These are phyloP conservation scores for Mugil cephalus DNA, from an alignment of 2,113 vertebrate genomes.

Conservation along the genomic window DNA sequence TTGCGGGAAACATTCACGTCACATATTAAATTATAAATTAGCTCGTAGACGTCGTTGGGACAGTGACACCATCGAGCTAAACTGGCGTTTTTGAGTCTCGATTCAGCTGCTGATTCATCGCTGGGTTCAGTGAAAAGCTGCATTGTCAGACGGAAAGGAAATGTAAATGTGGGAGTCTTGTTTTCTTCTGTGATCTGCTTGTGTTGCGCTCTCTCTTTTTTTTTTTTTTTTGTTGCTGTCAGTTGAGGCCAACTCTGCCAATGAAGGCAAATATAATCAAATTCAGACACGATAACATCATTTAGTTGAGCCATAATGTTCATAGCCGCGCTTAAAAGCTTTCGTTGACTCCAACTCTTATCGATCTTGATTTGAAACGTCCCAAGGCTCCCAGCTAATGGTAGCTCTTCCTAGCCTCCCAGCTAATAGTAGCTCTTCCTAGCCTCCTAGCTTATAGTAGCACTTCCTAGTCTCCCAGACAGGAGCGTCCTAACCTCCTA, in stretches of 20 bases:
- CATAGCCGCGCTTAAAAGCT: neutral
- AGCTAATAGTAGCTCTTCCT: too few relatives aligned
- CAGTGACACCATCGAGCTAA: too few relatives aligned
- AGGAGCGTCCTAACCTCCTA: too few relatives aligned
- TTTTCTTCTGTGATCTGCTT: slow-evolving; percentile 17
- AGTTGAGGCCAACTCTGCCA: neutral
- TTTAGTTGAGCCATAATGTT: neutral
- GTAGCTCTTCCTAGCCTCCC: too few relatives aligned
- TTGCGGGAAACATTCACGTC: too few relatives aligned
- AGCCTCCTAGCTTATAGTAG: too few relatives aligned
- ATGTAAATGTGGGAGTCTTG: slow-evolving; percentile 38
- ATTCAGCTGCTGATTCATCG: slow-evolving; percentile 15
- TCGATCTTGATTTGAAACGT: too few relatives aligned
- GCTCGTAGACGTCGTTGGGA: too few relatives aligned
- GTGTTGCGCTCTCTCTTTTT: neutral
- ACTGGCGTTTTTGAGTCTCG: neutral
- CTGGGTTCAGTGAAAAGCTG: slow-evolving; percentile 44
- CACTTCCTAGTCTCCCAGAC: too few relatives aligned
- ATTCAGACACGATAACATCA: neutral
- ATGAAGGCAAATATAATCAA: slow-evolving; percentile 10
- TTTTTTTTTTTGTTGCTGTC: neutral
- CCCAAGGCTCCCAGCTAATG: too few relatives aligned
- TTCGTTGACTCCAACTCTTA: too few relatives aligned
- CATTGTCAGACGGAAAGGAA: slow-evolving; percentile 50
- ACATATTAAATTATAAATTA: too few relatives aligned